These are phyloP conservation scores for Drosophila sordidula DNA, from an alignment of 2,888 invertebrate genomes.

Conservation along the genomic window DNA sequence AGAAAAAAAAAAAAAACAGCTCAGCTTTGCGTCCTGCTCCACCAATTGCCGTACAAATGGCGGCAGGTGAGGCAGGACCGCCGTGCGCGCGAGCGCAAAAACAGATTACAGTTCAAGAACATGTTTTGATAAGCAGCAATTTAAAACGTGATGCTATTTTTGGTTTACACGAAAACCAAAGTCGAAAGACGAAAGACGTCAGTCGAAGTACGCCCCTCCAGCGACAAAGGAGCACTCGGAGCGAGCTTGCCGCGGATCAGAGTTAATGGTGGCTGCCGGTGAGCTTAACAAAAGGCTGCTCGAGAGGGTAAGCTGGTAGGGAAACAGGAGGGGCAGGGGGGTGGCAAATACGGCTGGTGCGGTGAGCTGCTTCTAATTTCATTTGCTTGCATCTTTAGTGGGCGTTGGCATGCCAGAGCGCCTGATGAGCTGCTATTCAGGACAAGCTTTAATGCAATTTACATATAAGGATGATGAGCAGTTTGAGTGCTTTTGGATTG, in stretches of 20 bases:
- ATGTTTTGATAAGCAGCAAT: constrained; percentile 82
- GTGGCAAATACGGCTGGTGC: neutral
- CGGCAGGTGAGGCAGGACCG: constrained; percentile 36
- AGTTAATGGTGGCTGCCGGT: constrained; percentile 12
- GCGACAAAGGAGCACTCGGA: constrained; percentile 8
- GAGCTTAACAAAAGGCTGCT: constrained; percentile 51
- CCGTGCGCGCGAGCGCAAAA: constrained; percentile 71
- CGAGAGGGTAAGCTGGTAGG: too few relatives aligned
- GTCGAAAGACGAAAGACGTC: constrained; percentile 17
- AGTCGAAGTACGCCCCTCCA: constrained; percentile 8
- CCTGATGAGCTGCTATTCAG: constrained; percentile 50
- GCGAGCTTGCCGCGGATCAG: constrained; percentile 1
- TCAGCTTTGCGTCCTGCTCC: neutral
- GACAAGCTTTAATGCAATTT: constrained; percentile 56
- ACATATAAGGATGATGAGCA: constrained; percentile 42
- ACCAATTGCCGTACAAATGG: constrained; percentile 18
- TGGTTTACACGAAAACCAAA: constrained; percentile 58
- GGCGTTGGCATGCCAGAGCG: constrained; percentile 27
- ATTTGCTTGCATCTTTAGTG: constrained; percentile 66
- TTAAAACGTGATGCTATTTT: constrained; percentile 82
- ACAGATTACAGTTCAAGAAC: constrained; percentile 78
- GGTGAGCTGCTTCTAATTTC: constrained; percentile 54
- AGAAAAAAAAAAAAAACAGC: neutral
- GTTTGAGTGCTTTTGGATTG: constrained; percentile 24
- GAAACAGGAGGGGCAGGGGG: neutral